Conservation (phyloP, 2,888 invertebrate species). For the Drosophila niveifrons region DNA sequence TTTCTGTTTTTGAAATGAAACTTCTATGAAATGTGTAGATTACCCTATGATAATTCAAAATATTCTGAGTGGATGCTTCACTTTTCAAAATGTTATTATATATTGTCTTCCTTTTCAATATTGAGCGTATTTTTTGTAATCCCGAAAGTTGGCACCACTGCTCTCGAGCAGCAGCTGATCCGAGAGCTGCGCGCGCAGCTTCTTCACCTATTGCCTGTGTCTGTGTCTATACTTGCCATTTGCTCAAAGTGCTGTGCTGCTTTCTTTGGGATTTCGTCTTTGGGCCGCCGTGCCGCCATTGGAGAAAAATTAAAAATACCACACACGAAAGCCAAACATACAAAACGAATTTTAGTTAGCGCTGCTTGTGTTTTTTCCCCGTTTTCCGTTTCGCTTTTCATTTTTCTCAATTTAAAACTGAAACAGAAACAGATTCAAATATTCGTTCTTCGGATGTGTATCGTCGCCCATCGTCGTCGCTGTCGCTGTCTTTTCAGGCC, state of each 20-base stretch:
- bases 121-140: not conserved
- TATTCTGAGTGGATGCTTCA: no score
- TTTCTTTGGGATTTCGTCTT: conserved; percentile 13
- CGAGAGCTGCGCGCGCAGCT: conserved; percentile 67
- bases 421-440: conserved; percentile 79
- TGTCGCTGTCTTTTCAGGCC: conserved; percentile 26
- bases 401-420: conserved; percentile 14
- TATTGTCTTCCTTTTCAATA: no score
- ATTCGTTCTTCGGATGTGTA: conserved; percentile 85
- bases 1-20: not conserved
- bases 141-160: conserved; percentile 12
- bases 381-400: conserved; percentile 51
- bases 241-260: conserved; percentile 54
- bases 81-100: no score
- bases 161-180: conserved; percentile 32
- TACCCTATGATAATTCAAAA: no score
- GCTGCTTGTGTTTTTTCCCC: conserved; percentile 39
- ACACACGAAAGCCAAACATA: conserved; percentile 39
- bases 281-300: conserved; percentile 54
- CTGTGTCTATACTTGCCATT: conserved; percentile 49
- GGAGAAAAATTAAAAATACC: conserved; percentile 74
- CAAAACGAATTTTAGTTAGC: conserved; percentile 33
- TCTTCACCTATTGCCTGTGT: conserved; percentile 40
- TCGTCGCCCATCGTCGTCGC: conserved; percentile 49
- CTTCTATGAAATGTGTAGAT: no score